A percentile compares a stretch with the other conserved stretches of the same genome.
Conservation (phyloP, 53 echinoderm and acorn worm genomes). For the Holothuria scabra region DNA sequence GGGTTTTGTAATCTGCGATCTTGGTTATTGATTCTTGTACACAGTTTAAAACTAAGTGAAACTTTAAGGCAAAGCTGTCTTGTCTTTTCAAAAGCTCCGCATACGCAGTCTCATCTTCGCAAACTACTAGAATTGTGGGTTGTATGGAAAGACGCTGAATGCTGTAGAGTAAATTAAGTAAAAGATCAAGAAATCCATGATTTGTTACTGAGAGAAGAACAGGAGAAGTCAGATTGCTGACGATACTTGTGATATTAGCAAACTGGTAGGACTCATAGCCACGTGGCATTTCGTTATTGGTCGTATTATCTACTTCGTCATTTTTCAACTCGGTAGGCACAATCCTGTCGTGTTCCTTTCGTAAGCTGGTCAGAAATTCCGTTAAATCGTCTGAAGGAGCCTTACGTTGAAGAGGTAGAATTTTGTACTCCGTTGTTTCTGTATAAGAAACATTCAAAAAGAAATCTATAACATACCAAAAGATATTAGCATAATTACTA, state of each 20-base stretch:
- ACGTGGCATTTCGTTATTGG: too few species aligned
- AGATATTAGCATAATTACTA: too few species aligned
- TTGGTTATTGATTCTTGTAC: neutral
- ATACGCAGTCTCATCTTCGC: neutral
- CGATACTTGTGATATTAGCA: neutral
- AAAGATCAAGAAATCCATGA: neutral
- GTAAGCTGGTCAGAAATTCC: too few species aligned
- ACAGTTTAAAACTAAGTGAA: neutral
- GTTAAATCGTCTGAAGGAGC: too few species aligned
- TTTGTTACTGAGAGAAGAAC: neutral
- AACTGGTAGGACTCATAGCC: too few species aligned
- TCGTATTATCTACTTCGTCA: too few species aligned
- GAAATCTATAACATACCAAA: too few species aligned
- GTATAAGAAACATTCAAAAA: too few species aligned
- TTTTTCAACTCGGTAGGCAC: too few species aligned
- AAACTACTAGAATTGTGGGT: neutral
- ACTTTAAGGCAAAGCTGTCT: neutral
- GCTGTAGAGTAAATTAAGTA: neutral
- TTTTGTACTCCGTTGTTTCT: too few species aligned
- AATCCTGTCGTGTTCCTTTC: too few species aligned
- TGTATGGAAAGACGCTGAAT: neutral
- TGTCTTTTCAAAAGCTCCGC: neutral
- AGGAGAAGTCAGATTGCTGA: neutral
- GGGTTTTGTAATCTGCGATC: neutral
- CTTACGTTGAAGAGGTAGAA: too few species aligned